phyloP scores from a whole-genome alignment of 2,888 invertebrate genomes.

The Andrena hattorfiana region DNA sequence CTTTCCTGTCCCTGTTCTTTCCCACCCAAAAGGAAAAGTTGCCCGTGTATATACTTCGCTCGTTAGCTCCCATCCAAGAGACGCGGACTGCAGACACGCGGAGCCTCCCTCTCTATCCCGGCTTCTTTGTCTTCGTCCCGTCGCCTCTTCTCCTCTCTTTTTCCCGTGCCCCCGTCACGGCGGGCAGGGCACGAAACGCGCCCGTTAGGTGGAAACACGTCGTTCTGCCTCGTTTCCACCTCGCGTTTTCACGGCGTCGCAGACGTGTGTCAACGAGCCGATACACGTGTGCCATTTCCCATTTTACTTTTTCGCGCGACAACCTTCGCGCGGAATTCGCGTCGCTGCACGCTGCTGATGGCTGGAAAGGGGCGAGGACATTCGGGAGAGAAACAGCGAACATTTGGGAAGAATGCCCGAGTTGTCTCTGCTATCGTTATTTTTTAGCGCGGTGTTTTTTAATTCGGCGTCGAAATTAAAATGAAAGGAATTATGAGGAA shows the following conservation, averaged over 20 bases:
- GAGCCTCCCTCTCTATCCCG: slow-evolving; percentile 21
- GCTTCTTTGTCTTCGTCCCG: neutral
- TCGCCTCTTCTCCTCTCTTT: neutral
- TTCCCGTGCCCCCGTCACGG: slow-evolving; percentile 10
- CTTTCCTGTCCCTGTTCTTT: slow-evolving; percentile 29
- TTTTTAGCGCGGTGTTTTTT: too few relatives aligned
- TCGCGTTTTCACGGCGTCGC: slow-evolving; percentile 56
- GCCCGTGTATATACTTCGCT: slow-evolving; percentile 35
- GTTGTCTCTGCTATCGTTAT: too few relatives aligned
- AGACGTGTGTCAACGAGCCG: slow-evolving; percentile 49
- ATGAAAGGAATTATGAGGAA: too few relatives aligned
- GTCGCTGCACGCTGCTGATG: too few relatives aligned
- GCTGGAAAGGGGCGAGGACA: too few relatives aligned
- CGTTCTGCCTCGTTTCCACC: slow-evolving; percentile 60
- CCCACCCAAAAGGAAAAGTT: slow-evolving; percentile 46
- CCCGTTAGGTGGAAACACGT: slow-evolving; percentile 57
- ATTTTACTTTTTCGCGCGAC: slow-evolving; percentile 14
- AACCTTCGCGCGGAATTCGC: neutral
- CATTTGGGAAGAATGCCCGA: too few relatives aligned
- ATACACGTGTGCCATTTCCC: slow-evolving; percentile 42
- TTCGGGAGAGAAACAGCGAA: too few relatives aligned
- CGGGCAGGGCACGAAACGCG: slow-evolving; percentile 45
- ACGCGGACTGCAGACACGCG: slow-evolving; percentile 29
- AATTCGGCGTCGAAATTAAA: too few relatives aligned
- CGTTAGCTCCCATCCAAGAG: slow-evolving; percentile 50